Conservation (phyloP, 2,113 vertebrate species). For the Gallinago media region DNA sequence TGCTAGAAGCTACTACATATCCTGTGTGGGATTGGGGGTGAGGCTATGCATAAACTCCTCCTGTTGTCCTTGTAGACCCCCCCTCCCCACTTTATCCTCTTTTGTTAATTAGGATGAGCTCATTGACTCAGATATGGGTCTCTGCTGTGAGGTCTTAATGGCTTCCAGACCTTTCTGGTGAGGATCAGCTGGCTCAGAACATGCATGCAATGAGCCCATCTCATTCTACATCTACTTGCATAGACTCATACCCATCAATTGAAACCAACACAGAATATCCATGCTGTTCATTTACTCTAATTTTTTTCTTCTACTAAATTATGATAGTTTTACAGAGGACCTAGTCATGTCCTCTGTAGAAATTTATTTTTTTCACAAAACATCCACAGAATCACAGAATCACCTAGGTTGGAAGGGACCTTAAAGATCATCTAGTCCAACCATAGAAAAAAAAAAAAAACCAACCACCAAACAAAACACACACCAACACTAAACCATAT, state of each 20-base stretch:
- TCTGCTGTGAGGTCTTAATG: background rate
- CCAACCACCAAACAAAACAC: too few relatives aligned
- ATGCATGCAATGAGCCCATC: accelerated
- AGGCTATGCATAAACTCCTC: background rate
- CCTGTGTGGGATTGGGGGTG: background rate
- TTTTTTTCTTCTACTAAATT: background rate
- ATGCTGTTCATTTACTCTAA: background rate
- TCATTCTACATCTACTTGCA: background rate
- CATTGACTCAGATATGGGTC: background rate
- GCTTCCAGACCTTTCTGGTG: background rate
- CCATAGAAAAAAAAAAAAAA: too few relatives aligned
- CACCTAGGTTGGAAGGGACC: too few relatives aligned
- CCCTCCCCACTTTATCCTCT: background rate
- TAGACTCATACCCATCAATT: background rate
- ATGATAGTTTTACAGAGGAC: background rate
- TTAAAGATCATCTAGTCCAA: too few relatives aligned
- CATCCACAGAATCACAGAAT: background rate
- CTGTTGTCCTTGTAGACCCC: background rate
- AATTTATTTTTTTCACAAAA: background rate
- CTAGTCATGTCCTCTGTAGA: background rate
- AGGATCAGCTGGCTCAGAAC: background rate
- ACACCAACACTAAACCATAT: too few relatives aligned
- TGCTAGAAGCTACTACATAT: background rate
- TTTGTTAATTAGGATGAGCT: background rate
- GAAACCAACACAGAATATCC: background rate